Conservation (phyloP, 2,888 invertebrate genomes). For the Xestia c-nigrum region DNA sequence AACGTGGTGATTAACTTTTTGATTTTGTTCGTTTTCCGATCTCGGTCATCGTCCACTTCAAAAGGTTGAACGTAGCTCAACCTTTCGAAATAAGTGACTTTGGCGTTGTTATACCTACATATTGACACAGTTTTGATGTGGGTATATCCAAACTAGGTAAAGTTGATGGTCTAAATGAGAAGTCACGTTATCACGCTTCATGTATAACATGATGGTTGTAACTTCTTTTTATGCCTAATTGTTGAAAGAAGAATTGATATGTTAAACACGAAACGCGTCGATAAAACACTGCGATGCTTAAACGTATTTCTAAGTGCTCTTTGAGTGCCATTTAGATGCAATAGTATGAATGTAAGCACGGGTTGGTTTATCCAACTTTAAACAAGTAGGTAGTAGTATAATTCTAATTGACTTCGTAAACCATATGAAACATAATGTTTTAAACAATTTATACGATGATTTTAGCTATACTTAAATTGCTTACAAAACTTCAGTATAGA, state of each 20-base stretch:
- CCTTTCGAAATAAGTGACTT: background rate
- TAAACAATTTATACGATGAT: too few relatives aligned
- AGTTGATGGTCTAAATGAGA: conserved; percentile 29
- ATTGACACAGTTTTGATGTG: background rate
- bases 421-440: too few relatives aligned
- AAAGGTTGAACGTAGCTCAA: background rate
- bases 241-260: conserved; percentile 29
- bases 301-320: background rate
- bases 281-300: background rate
- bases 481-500: background rate
- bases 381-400: background rate
- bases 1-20: background rate
- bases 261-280: conserved; percentile 11
- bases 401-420: background rate
- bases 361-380: background rate
- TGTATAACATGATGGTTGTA: background rate
- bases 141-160: conserved; percentile 7
- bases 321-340: background rate
- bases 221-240: background rate
- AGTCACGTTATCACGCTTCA: conserved; percentile 44
- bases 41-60: background rate
- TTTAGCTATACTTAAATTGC: too few relatives aligned
- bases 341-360: background rate
- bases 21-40: background rate
- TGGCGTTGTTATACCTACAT: background rate